phyloP scores from a whole-genome alignment of 2,113 vertebrate genomes.

The Dicaeum eximium region DNA sequence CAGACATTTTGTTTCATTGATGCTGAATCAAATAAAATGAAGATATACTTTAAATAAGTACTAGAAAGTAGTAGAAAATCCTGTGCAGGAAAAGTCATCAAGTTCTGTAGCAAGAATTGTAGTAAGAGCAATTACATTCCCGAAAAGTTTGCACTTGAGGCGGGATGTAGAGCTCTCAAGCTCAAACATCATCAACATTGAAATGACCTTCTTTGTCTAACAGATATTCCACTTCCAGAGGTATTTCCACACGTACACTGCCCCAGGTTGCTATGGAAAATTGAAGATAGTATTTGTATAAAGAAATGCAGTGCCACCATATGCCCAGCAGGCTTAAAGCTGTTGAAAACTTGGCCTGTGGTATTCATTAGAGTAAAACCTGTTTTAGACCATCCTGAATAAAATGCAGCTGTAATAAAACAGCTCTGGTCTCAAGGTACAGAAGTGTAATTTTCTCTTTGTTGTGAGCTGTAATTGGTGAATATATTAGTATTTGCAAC shows the following conservation, averaged over 20 bases:
- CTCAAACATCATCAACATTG: constrained; percentile 12
- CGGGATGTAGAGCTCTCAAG: not conserved
- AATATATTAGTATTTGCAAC: constrained; percentile 58
- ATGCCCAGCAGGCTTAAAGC: constrained; percentile 45
- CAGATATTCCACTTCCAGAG: constrained; percentile 9
- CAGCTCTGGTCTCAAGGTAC: constrained; percentile 34
- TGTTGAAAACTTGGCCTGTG: constrained; percentile 52
- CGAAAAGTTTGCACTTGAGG: not conserved
- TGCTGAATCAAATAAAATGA: not conserved
- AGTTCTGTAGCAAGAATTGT: not conserved
- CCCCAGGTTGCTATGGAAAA: constrained; percentile 18
- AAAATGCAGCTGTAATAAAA: constrained; percentile 48
- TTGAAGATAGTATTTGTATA: constrained; percentile 8
- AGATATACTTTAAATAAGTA: not conserved
- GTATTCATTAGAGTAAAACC: constrained; percentile 57
- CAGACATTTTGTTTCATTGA: not conserved
- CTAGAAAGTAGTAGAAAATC: not conserved
- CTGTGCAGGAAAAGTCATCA: not conserved
- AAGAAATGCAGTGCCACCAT: constrained; percentile 16
- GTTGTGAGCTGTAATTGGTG: constrained; percentile 50
- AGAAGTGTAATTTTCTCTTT: constrained; percentile 54
- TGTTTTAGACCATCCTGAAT: constrained; percentile 38
- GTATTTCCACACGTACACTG: constrained; percentile 24
- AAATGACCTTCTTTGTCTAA: constrained; percentile 27
- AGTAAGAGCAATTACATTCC: not conserved